These are phyloP conservation scores for Macrobrachium nipponense DNA, from an alignment of 1,140 invertebrate species.

Conservation along the genomic window DNA sequence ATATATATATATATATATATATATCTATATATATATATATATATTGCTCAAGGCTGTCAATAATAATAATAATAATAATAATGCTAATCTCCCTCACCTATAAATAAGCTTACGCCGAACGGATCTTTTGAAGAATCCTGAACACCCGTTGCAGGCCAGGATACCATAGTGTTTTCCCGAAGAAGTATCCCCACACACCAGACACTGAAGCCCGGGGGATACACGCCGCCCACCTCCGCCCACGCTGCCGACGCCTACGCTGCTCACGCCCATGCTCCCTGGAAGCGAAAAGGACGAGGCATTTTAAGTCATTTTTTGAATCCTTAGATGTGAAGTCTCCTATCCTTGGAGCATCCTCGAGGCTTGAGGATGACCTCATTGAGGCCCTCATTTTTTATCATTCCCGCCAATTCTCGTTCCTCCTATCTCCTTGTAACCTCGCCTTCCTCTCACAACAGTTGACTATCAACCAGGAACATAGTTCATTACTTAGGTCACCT, in stretches of 20 bases:
- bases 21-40: neutral
- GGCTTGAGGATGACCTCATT: too few relatives aligned
- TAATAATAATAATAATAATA: too few relatives aligned
- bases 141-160: slow-evolving; percentile 98
- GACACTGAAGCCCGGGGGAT: slow-evolving; percentile 73
- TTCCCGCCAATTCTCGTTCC: neutral
- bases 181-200: slow-evolving; percentile 96
- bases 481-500: too few relatives aligned
- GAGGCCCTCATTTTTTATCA: slow-evolving; percentile 15
- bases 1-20: neutral
- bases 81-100: slow-evolving; percentile 75
- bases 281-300: neutral
- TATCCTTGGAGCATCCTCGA: too few relatives aligned
- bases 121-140: slow-evolving; percentile 98
- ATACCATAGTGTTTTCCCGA: slow-evolving; percentile 99
- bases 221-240: slow-evolving; percentile 47
- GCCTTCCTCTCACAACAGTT: neutral
- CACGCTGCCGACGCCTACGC: slow-evolving; percentile 10
- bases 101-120: slow-evolving; percentile 97
- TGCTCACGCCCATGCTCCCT: slow-evolving; percentile 41
- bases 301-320: too few relatives aligned
- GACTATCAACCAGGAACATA: too few relatives aligned
- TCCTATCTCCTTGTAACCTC: neutral
- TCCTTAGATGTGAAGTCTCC: too few relatives aligned
- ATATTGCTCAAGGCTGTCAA: neutral